Base-by-base conservation (phyloP, 1,140 invertebrate genomes). In the Drosophila paulistorum region DNA sequence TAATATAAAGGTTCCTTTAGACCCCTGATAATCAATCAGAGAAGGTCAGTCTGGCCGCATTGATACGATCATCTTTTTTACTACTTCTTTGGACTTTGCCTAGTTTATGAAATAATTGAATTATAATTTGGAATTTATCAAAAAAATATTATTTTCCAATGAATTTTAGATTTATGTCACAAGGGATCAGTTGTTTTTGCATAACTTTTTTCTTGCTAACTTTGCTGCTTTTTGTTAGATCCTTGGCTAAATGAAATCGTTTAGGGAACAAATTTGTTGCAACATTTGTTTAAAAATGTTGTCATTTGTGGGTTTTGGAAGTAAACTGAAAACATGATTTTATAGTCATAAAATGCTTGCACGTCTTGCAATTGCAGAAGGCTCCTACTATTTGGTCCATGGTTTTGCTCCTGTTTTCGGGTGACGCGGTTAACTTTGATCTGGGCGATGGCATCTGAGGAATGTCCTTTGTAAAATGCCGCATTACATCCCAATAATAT, bases 391-490 rank as follows among this genome's bases (percentile, higher is more conserved):
- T 30, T 17, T 35, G 35, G 62, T 59, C 6, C 11, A 60, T n/a
- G 3, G 13, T 33, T 48, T 42, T 71, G 75, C 65, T 75, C 68
- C 76, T 75, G 78, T 71, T 84, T 41, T 87, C 83, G 84, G 80
- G 84, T 87, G 84, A 68, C 79, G 84, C 84, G 84, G 84, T 80
- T 59, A 77, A 74, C 87, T 90, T 90, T 90, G 87, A 90, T 90
- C 87, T 90, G 71, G 80, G 74, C 67, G 65, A 68, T 64, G 65
- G 75, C 45, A 90, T 87, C 55, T 59, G 55, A 58, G 72, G 80
- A 83, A 90, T 90, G 87, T 68, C 73, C 87, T 90, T 90, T 90
- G 87, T 90, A 90, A 90, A 77, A 62, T 42, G 77, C 87, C 87
- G 87, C 83, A 70, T 83, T 90, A 84, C 87, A 90, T 65, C 80